Evolutionary conservation across 2,888 invertebrate species (phyloP), one percentile per base, ranked within the genome.

Genomic region (Drosophila mercatorum): DNA sequence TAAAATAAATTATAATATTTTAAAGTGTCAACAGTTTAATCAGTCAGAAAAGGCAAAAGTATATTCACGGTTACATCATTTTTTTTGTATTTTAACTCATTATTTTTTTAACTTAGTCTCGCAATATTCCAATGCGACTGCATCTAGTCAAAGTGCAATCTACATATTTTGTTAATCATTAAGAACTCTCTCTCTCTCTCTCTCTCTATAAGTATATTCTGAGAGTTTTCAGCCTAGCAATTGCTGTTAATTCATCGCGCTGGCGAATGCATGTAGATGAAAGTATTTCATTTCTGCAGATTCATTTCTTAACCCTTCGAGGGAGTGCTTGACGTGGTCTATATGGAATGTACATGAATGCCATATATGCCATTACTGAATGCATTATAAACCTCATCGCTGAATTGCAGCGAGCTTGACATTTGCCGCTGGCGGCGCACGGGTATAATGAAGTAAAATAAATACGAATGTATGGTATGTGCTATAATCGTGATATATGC

Each of bases 401-500:
- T 34, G 41, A 51, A 61, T 22, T 79, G 75, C 79, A 75, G 26
- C 46, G 69, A 52, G 51, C 57, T 55, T 64, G 47, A 60, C 59
- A 47, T 76, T 59, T 51, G 59, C 41, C 34, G 41, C 28, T 46
- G 46, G 41, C 60, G 53, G 58, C 36, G 52, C 44, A 40, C 59
- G 49, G 55, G 34, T 46, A 87, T 81, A 87, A 83, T 81, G 75
- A 89, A 84, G 82, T 89, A 72, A 84, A 83, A 87, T 84, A 89
- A 84, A 84, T 87, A 78, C 73, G 68, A 76, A 66, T 74, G 72
- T 88, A 69, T 85, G 77, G 51, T 51, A 34, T 53, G 53, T 56
- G 73, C 58, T 71, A 76, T 84, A 89, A 89, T 84, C 76, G 82
- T 84, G 80, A 83, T 88, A 88, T 88, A 88, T 74, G 77, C 69